phyloP scores from a whole-genome alignment of 1,140 invertebrate species.

The Acromyrmex charruanus region DNA sequence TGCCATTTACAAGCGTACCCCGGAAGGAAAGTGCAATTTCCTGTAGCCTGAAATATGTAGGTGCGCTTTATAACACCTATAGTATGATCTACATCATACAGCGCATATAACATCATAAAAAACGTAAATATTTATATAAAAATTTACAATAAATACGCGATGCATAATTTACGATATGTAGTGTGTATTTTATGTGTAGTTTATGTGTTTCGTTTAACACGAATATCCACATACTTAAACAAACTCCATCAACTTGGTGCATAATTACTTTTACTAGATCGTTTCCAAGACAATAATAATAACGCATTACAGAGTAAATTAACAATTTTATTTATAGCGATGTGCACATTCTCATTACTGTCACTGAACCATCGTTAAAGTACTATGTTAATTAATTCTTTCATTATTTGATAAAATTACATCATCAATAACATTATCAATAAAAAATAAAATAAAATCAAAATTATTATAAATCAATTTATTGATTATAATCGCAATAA shows the following conservation, averaged over 20 bases:
- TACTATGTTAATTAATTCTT: not conserved
- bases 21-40: not conserved
- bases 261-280: not conserved
- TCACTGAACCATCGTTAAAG: not conserved
- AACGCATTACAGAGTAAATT: not conserved
- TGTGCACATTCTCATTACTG: not conserved
- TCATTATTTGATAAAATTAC: not conserved
- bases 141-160: not conserved
- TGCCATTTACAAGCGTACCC: not conserved
- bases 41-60: slow-evolving; percentile 2
- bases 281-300: slow-evolving; percentile 5
- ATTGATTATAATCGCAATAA: not conserved
- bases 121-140: slow-evolving; percentile 3
- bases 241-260: not conserved
- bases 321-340: not conserved
- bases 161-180: not conserved
- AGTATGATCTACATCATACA: not conserved
- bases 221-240: not conserved
- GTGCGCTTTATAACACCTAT: not conserved
- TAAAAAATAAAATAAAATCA: not conserved
- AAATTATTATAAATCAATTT: not conserved
- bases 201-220: not conserved
- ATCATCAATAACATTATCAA: not conserved
- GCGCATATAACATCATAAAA: not conserved
- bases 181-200: not conserved